Evolutionary conservation across 2,113 vertebrate species (phyloP).

Genomic region (Semnornis frantzii): DNA sequence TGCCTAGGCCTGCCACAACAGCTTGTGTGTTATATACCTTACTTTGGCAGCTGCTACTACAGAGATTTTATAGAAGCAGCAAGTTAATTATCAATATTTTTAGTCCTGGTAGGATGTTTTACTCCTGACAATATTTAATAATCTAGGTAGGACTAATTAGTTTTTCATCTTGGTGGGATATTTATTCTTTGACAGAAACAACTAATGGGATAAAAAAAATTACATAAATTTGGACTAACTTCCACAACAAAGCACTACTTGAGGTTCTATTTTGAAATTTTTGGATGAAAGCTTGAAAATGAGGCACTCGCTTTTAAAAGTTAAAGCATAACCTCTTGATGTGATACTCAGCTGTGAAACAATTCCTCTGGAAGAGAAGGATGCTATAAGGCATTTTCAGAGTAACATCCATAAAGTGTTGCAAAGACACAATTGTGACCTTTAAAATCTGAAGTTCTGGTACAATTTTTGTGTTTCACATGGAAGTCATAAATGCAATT

Average conservation of each 20-base stretch:
- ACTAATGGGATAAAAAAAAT: neutral
- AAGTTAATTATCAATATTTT: neutral
- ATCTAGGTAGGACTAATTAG: neutral
- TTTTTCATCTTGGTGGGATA: neutral
- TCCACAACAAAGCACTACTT: neutral
- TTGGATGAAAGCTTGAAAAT: neutral
- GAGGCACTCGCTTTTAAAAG: neutral
- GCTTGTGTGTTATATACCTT: neutral
- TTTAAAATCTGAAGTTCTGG: neutral
- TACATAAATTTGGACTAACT: neutral
- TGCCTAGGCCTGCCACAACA: too few species aligned
- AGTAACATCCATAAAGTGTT: neutral
- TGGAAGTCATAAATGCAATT: neutral
- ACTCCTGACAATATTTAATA: neutral
- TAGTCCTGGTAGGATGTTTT: neutral
- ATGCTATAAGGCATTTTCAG: neutral
- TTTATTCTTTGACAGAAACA: neutral
- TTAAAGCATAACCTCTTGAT: neutral
- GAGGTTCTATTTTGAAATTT: neutral
- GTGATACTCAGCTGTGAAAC: neutral
- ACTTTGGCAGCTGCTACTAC: neutral
- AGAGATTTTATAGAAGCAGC: neutral
- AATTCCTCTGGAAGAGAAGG: neutral
- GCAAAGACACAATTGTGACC: neutral
- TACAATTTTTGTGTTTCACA: neutral